Conservation (phyloP, 2,888 invertebrate species). For the Neoaliturus tenellus region DNA sequence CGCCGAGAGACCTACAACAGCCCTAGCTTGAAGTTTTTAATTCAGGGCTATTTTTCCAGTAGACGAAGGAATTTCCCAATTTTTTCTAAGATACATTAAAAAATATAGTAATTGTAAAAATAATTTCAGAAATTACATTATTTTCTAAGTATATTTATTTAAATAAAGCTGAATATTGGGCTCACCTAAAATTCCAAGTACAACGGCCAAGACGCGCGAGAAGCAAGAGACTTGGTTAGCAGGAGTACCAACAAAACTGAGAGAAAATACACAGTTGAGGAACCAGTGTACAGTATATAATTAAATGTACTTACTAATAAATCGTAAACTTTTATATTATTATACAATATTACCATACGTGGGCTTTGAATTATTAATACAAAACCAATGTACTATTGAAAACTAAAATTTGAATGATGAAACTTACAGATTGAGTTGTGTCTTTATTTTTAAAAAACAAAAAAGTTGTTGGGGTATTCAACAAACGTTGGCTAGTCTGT, state of each 20-base stretch:
- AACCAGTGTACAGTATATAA: too few relatives aligned
- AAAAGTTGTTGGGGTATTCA: background rate
- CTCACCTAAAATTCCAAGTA: conserved; percentile 13
- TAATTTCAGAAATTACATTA: background rate
- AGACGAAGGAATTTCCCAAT: conserved; percentile 11
- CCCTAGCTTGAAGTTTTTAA: conserved; percentile 24
- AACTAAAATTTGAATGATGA: too few relatives aligned
- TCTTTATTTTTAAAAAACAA: too few relatives aligned
- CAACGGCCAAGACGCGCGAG: conserved; percentile 21
- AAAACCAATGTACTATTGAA: too few relatives aligned
- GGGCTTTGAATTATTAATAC: too few relatives aligned
- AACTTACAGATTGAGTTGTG: too few relatives aligned
- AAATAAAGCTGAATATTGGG: background rate
- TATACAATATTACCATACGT: too few relatives aligned
- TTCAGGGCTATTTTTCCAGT: background rate
- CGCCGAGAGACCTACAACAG: background rate
- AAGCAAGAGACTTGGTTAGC: conserved; percentile 11
- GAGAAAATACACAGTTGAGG: background rate
- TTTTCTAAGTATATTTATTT: background rate
- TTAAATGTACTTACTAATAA: too few relatives aligned
- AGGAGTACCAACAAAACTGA: background rate
- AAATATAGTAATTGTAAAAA: conserved; percentile 15
- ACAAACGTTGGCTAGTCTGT: background rate
- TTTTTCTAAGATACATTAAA: conserved; percentile 1
- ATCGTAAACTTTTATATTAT: too few relatives aligned